Evolutionary conservation across 2,113 vertebrate genomes (phyloP), one percentile per base, ranked within the genome.

Genomic region (Thunnus maccoyii): DNA sequence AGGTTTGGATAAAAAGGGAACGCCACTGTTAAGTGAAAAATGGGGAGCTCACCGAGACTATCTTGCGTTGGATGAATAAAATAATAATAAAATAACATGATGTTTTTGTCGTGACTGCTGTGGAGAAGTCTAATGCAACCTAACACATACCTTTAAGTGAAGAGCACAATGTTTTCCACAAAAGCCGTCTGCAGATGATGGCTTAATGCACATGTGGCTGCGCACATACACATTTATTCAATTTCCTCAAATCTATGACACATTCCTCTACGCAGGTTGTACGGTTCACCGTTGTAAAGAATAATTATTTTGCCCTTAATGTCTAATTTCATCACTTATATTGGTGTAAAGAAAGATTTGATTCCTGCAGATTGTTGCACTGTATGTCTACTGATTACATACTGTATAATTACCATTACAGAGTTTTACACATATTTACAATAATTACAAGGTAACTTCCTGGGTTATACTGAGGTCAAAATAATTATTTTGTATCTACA

Each of bases 131-230:
- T 4, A 15, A 76, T 52, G 9, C 36, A 41, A 72, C 61, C 47
- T 73, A 71, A 63, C 50, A 56, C 5, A 32, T 25, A 72, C 27
- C 27, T 62, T 64, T 47, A 50, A 65, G 14, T 47, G 71, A 7
- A 58, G 46, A 76, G 48, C 74, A 86, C 51, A 61, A 22, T 71
- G 44, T 66, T 60, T 57, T 50, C 47, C 17, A 65, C 54, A 68
- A 47, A 72, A 76, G 9, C 10, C 30, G 41, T 56, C 58, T 25
- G 20, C 68, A 46, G 18, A 76, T 47, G 18, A 20, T 36, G 57
- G 7, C 36, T 41, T 41, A 41, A 41, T 41, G 36, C 36, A 41
- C 36, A 41, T 65, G 1, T 27, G 20, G 12, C 30, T 44, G 13
- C 25, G 27, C 30, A 16, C 20, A 5, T 17, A 44, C 11, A 17